Percentiles rank a stretch among this genome's conserved stretches.
phyloP scores from a whole-genome alignment of 2,113 vertebrate species.

The Mustela lutreola region DNA sequence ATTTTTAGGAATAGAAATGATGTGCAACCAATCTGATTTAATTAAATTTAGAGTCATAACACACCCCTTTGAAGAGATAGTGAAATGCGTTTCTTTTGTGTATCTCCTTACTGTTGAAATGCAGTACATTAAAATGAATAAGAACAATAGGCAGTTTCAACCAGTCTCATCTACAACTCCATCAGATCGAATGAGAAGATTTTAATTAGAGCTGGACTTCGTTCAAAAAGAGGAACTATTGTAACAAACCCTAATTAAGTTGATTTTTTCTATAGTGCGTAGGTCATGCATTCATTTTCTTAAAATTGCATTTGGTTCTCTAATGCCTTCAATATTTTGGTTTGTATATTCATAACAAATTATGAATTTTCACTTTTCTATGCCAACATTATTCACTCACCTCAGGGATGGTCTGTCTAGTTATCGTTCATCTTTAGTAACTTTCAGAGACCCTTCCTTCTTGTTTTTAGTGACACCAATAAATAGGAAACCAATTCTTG shows the following conservation, averaged over 20 bases:
- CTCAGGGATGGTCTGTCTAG: neutral
- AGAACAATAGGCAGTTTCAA: slow-evolving; percentile 70
- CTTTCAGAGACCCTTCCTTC: neutral
- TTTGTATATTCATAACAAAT: slow-evolving; percentile 67
- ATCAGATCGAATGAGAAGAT: slow-evolving; percentile 68
- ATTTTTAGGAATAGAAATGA: slow-evolving; percentile 64
- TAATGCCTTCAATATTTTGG: slow-evolving; percentile 58
- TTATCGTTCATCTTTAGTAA: slow-evolving; percentile 55
- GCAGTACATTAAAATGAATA: slow-evolving; percentile 60
- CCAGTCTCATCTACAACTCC: slow-evolving; percentile 61
- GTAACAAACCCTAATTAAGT: slow-evolving; percentile 63
- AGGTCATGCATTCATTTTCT: slow-evolving; percentile 32
- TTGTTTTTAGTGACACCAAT: slow-evolving; percentile 23
- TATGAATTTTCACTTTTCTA: slow-evolving; percentile 40
- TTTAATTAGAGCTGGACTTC: slow-evolving; percentile 76
- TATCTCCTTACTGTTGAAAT: slow-evolving; percentile 44
- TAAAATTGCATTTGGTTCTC: slow-evolving; percentile 54
- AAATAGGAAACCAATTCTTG: slow-evolving; percentile 14
- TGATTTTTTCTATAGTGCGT: slow-evolving; percentile 64
- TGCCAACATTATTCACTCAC: slow-evolving; percentile 20
- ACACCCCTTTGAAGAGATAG: slow-evolving; percentile 55
- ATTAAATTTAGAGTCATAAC: slow-evolving; percentile 73
- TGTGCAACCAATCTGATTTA: slow-evolving; percentile 72
- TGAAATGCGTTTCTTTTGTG: slow-evolving; percentile 66
- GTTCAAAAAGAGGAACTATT: slow-evolving; percentile 1